A percentile compares a stretch with the other conserved stretches of the same genome.
Evolutionary conservation across 2,113 vertebrate species (phyloP).

Genomic region (Catagonus wagneri): DNA sequence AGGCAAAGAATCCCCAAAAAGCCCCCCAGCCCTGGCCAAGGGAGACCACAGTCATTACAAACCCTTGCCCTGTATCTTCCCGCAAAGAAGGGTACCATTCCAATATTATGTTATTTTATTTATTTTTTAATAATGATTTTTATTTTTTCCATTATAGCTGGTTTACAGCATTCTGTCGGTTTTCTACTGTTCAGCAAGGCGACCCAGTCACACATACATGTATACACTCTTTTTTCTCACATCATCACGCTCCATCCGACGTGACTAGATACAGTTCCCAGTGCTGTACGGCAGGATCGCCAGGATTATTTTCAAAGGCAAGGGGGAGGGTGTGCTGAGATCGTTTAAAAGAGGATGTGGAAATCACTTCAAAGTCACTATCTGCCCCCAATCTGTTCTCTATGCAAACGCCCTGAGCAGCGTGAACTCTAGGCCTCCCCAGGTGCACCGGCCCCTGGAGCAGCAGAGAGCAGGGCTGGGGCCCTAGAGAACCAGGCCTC

Average conservation of each 20-base stretch:
- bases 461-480: no score
- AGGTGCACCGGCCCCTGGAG: rapidly evolving
- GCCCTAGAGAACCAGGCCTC: neutral
- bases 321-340: neutral
- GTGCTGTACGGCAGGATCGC: no score
- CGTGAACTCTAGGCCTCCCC: neutral
- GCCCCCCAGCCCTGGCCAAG: neutral
- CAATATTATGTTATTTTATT: no score
- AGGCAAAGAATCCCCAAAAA: no score
- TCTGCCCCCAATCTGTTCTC: neutral
- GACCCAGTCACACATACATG: no score
- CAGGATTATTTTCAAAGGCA: neutral
- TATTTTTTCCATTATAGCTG: no score
- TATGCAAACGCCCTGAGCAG: rapidly evolving
- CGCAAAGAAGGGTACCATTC: neutral
- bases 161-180: no score
- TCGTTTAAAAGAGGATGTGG: rapidly evolving
- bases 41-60: neutral
- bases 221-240: no score
- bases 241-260: no score
- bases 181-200: no score
- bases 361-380: neutral
- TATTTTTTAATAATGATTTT: no score
- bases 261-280: no score
- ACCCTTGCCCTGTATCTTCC: neutral